These are phyloP conservation scores for Manacus vitellinus DNA, from an alignment of 2,113 vertebrate genomes.

Conservation along the genomic window DNA sequence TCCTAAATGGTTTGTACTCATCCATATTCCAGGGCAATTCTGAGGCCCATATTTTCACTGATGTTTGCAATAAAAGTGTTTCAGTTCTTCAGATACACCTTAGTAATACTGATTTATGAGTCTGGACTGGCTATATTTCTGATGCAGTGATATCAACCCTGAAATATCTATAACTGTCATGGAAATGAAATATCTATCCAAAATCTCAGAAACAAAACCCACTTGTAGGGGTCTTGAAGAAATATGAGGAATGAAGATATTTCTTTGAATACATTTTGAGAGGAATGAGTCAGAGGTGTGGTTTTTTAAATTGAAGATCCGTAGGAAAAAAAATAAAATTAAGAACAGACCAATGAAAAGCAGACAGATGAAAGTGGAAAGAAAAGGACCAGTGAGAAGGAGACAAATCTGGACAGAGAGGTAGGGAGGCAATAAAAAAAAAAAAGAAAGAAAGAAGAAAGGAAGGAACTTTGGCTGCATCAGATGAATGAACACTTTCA, in stretches of 20 bases:
- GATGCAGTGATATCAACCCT: conserved; percentile 70
- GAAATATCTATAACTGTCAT: conserved; percentile 73
- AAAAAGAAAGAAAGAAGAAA: not conserved
- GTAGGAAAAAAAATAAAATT: conserved; percentile 44
- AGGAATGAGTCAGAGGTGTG: conserved; percentile 16
- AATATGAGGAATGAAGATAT: conserved; percentile 52
- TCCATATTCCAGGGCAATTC: conserved; percentile 80
- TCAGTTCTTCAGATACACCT: conserved; percentile 74
- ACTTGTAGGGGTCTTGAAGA: conserved; percentile 30
- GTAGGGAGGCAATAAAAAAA: not conserved
- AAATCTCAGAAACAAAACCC: conserved; percentile 54
- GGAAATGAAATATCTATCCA: conserved; percentile 69
- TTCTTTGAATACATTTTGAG: conserved; percentile 54
- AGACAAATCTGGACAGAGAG: not conserved
- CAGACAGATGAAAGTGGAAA: conserved; percentile 10
- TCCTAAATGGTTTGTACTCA: conserved; percentile 80
- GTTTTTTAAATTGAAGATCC: not conserved
- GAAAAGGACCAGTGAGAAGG: not conserved
- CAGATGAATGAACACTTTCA: not conserved
- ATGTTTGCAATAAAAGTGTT: conserved; percentile 75
- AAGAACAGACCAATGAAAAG: conserved; percentile 28
- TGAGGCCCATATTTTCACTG: conserved; percentile 70
- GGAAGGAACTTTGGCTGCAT: not conserved
- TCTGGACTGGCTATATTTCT: conserved; percentile 70
- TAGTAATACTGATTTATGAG: conserved; percentile 77